These are phyloP conservation scores for Sebastolobus altivelis DNA, from an alignment of 2,797 vertebrate genomes.

Conservation along the genomic window DNA sequence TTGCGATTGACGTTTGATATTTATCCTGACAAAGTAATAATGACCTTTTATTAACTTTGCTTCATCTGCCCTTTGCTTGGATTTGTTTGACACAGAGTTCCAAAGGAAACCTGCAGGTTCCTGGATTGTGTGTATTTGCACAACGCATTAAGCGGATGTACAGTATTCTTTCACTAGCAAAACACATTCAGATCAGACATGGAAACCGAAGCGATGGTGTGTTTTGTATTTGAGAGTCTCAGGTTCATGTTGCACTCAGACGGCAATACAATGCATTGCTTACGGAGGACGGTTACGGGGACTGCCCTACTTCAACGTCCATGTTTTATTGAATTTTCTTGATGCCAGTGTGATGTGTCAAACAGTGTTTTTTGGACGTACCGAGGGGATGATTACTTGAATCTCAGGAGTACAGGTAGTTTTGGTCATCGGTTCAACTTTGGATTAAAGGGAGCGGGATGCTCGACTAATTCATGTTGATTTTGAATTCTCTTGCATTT, in stretches of 20 bases:
- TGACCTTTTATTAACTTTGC: constrained; percentile 16
- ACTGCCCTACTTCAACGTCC: constrained; percentile 8
- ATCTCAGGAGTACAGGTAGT: constrained; percentile 42
- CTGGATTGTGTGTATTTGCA: constrained; percentile 35
- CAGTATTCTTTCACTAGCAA: constrained; percentile 1
- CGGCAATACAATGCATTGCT: constrained; percentile 19
- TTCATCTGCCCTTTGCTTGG: background rate
- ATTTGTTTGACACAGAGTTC: constrained; percentile 31
- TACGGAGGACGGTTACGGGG: constrained; percentile 8
- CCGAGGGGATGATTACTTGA: constrained; percentile 27
- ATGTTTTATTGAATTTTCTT: constrained; percentile 3
- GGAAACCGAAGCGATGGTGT: background rate
- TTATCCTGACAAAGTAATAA: constrained; percentile 16
- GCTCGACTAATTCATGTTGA: constrained; percentile 23
- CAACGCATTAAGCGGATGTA: background rate
- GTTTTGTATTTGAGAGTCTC: constrained; percentile 45
- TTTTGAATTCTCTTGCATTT: constrained; percentile 41
- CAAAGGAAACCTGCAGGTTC: constrained; percentile 48
- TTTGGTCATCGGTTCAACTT: constrained; percentile 8
- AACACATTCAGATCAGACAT: background rate
- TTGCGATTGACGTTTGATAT: constrained; percentile 23
- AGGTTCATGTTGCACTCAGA: constrained; percentile 42
- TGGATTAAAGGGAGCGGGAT: constrained; percentile 1
- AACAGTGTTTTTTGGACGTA: constrained; percentile 35
- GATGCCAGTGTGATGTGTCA: constrained; percentile 33